Conservation (phyloP, 2,113 vertebrate genomes). For the Notothenia coriiceps region DNA sequence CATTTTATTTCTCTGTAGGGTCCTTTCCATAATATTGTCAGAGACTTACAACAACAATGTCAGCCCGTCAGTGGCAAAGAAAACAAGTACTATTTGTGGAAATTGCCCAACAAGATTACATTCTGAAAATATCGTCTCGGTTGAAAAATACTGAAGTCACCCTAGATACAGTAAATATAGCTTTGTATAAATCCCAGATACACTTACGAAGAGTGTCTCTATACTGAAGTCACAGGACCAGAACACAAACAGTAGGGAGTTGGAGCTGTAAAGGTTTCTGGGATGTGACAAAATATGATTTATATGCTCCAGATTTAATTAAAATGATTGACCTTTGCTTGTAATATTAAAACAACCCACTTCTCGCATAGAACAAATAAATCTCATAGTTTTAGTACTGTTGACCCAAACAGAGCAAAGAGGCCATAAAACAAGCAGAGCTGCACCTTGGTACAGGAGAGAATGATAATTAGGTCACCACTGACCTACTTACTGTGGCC, state of each 20-base stretch:
- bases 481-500: constrained; percentile 33
- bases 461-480: constrained; percentile 26
- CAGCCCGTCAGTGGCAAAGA: no score
- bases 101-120: no score
- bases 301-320: not conserved
- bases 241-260: not conserved
- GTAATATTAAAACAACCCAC: constrained; percentile 5
- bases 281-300: not conserved
- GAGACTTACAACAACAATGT: no score
- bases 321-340: constrained; percentile 1
- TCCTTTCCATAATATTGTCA: no score
- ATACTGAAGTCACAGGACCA: not conserved
- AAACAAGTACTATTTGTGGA: no score
- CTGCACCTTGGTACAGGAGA: constrained; percentile 5
- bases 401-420: not conserved
- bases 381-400: constrained; percentile 2
- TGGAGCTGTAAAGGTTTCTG: not conserved
- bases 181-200: not conserved
- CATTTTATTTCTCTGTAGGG: no score
- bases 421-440: not conserved
- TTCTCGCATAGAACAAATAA: not conserved
- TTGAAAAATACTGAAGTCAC: no score
- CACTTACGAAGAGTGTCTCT: not conserved
- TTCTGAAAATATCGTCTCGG: no score
- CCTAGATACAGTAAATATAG: not conserved